These are phyloP conservation scores for Morus bassanus DNA, from an alignment of 2,797 vertebrate species.

Conservation along the genomic window DNA sequence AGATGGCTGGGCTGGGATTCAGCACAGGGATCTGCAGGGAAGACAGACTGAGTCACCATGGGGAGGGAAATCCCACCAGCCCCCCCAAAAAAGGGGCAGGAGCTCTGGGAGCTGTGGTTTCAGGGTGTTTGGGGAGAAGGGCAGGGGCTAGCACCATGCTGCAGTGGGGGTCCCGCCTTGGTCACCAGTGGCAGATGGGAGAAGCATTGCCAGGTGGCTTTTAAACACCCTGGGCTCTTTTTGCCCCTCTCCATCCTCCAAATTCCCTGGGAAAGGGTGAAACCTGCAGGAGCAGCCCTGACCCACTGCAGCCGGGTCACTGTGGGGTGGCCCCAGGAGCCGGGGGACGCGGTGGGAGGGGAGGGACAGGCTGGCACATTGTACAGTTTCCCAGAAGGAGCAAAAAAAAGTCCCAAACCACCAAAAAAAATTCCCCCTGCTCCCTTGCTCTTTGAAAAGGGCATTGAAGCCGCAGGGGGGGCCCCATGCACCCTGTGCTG, in stretches of 20 bases:
- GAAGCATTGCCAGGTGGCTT: not conserved
- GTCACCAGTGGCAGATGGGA: not conserved
- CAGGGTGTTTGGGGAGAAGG: not conserved
- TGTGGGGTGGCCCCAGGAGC: accelerated
- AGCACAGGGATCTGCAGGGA: not conserved
- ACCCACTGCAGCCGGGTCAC: not conserved
- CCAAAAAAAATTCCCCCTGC: not conserved
- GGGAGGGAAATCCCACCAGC: not conserved
- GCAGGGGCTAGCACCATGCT: not conserved
- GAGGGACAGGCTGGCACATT: not conserved
- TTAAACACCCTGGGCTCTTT: not conserved
- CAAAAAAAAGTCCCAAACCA: constrained; percentile 16
- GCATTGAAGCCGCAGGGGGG: not conserved
- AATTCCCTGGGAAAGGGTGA: not conserved
- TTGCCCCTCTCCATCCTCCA: not conserved
- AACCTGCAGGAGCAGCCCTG: not conserved
- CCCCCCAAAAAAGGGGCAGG: not conserved
- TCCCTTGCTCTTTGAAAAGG: not conserved
- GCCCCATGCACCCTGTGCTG: not conserved
- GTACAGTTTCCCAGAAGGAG: not conserved
- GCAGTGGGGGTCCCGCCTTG: accelerated
- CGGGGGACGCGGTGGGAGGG: not conserved
- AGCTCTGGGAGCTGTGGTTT: not conserved
- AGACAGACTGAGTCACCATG: accelerated
- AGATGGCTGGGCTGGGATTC: accelerated